A percentile compares a stretch with the other conserved stretches of the same genome.
Evolutionary conservation across 2,888 invertebrate genomes (phyloP).

Genomic region (Xanthia icteritia): DNA sequence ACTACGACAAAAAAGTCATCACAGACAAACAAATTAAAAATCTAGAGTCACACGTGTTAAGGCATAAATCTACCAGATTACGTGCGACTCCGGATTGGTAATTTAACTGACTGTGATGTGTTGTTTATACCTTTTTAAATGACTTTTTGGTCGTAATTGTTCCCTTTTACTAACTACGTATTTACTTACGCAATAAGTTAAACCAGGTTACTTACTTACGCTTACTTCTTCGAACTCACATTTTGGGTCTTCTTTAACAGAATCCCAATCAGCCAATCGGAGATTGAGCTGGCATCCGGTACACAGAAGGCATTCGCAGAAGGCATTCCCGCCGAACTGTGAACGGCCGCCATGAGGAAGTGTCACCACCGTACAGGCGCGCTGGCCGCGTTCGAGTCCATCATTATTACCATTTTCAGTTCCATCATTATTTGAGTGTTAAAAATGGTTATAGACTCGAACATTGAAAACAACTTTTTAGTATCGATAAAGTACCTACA

Average conservation of each 20-base stretch:
- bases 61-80: too few relatives aligned
- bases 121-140: too few relatives aligned
- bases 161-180: too few relatives aligned
- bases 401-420: too few relatives aligned
- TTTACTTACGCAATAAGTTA: too few relatives aligned
- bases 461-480: background rate
- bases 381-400: slow-evolving; percentile 97
- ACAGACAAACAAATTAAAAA: too few relatives aligned
- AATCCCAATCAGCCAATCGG: slow-evolving; percentile 87
- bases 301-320: slow-evolving; percentile 84
- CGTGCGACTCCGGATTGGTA: too few relatives aligned
- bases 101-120: too few relatives aligned
- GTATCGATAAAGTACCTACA: background rate
- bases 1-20: too few relatives aligned
- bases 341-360: slow-evolving; percentile 88
- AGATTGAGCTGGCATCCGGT: slow-evolving; percentile 83
- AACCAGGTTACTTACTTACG: too few relatives aligned
- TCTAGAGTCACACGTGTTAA: too few relatives aligned
- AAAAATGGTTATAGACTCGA: background rate
- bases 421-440: background rate
- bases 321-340: slow-evolving; percentile 83
- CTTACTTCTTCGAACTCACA: background rate
- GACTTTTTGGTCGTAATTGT: too few relatives aligned
- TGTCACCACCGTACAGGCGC: slow-evolving; percentile 97
- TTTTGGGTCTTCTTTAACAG: slow-evolving; percentile 67